A percentile compares a stretch with the other conserved stretches of the same genome.
Evolutionary conservation across 35 echinoderm and acorn worm species (phyloP).

Genomic region (Ptychodera flava): DNA sequence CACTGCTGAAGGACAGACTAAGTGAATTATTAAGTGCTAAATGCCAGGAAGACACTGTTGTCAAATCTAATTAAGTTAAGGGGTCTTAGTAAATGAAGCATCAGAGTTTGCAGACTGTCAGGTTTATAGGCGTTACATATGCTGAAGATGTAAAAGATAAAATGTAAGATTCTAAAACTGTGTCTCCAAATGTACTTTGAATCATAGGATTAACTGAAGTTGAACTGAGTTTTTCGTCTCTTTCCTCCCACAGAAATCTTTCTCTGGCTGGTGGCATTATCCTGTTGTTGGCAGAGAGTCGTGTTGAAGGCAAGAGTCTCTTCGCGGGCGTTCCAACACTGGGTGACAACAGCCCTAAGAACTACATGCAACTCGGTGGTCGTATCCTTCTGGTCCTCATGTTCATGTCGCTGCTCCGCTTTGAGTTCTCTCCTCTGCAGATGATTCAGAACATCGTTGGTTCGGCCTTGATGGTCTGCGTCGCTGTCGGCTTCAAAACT

Average conservation of each 20-base stretch:
- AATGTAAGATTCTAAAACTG: too few species aligned
- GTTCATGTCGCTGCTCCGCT: constrained; percentile 98
- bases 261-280: constrained; percentile 84
- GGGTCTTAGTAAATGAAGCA: too few species aligned
- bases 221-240: background rate
- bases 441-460: constrained; percentile 85
- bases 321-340: constrained; percentile 88
- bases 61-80: too few species aligned
- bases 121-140: too few species aligned
- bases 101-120: too few species aligned
- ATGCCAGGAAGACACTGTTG: too few species aligned
- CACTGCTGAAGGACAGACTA: too few species aligned
- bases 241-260: constrained; percentile 60
- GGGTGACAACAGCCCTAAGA: constrained; percentile 94
- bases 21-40: too few species aligned
- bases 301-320: constrained; percentile 82
- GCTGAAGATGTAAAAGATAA: too few species aligned
- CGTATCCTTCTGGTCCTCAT: constrained; percentile 92
- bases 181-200: too few species aligned
- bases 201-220: too few species aligned
- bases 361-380: constrained; percentile 97
- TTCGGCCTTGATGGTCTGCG: constrained; percentile 72
- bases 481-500: constrained; percentile 95
- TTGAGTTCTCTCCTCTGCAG: constrained; percentile 68
- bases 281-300: constrained; percentile 84